These are phyloP conservation scores for Vanessa tameamea DNA, from an alignment of 1,140 invertebrate species.

Conservation along the genomic window DNA sequence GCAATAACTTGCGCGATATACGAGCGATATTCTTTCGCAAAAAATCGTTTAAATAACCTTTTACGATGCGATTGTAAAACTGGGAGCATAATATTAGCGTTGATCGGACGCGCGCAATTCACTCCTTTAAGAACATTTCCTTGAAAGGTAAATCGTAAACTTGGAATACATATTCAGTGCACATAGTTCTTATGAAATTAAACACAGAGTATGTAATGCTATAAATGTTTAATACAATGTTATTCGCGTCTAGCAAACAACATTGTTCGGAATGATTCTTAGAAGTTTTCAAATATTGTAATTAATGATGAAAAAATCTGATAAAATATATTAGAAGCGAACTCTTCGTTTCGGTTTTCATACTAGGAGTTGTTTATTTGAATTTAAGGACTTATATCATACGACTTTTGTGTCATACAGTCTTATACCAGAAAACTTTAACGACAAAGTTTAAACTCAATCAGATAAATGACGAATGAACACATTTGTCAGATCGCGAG, in stretches of 20 bases:
- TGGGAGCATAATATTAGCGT: slow-evolving; percentile 62
- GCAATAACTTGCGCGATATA: slow-evolving; percentile 72
- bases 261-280: neutral
- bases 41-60: slow-evolving; percentile 62
- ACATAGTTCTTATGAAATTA: slow-evolving; percentile 11
- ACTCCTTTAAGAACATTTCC: slow-evolving; percentile 52
- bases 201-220: neutral
- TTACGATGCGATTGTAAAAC: slow-evolving; percentile 73
- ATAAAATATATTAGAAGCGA: too few species aligned
- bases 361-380: too few species aligned
- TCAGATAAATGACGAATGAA: too few species aligned
- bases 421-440: too few species aligned
- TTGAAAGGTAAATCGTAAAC: slow-evolving; percentile 60
- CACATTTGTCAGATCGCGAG: too few species aligned
- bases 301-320: too few species aligned
- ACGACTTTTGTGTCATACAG: too few species aligned
- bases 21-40: slow-evolving; percentile 60
- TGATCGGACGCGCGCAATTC: slow-evolving; percentile 53
- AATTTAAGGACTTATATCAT: too few species aligned
- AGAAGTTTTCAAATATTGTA: neutral
- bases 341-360: too few species aligned
- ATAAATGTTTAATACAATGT: too few species aligned
- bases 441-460: too few species aligned
- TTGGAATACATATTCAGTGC: slow-evolving; percentile 16
- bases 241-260: neutral